Base-by-base conservation (phyloP, 92 coral and sea anemone genomes). In the Paragorgia papillata region DNA sequence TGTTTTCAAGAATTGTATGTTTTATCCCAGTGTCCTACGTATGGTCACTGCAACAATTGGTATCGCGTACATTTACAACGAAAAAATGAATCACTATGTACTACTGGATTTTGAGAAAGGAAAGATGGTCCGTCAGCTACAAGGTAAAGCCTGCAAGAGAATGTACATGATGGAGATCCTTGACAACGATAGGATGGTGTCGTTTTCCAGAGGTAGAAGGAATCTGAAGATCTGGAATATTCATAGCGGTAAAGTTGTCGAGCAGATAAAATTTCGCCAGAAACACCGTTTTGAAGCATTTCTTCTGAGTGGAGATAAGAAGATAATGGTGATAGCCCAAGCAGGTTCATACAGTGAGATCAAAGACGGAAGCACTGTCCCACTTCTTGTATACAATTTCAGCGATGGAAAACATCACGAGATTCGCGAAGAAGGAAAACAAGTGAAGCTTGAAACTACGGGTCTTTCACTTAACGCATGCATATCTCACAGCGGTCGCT, bases 81-180 rank as follows among this genome's bases (percentile, higher is more conserved):
- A 91, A 51, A 82, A 87, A 9, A 69, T 84, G 24, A 84, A 86
- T 34, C 92, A 91, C 59, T 95, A 95, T 69, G 90, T 82, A 37
- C 88, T 95, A 30, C 69, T 95, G 60, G 88, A 95, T 74, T 80
- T 95, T 1, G 81, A 79, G 21, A 85, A 88, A 28, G 97, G 97
- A 19, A 83, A 30, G 63, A 74, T 95, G 46, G 97, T 91, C 57
- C 84, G 88, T 28, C 86, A 84, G 26, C 58, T 95, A 54, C 80
- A 82, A 17, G 99, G 99, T 28, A 87, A 86, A 58, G 95, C 99
- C 24, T 95, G 99, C 85, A 95, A 89, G 78, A 85, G 99, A 50
- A 91, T 89, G 92, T 79, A 89, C 53, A 92, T 92, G 35, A 86
- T 91, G 82, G 95, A 96, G 30, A 51, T 89, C 74, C 87, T 91